Base-by-base conservation (phyloP, 2,888 invertebrate genomes). In the Leptopilina myrica region DNA sequence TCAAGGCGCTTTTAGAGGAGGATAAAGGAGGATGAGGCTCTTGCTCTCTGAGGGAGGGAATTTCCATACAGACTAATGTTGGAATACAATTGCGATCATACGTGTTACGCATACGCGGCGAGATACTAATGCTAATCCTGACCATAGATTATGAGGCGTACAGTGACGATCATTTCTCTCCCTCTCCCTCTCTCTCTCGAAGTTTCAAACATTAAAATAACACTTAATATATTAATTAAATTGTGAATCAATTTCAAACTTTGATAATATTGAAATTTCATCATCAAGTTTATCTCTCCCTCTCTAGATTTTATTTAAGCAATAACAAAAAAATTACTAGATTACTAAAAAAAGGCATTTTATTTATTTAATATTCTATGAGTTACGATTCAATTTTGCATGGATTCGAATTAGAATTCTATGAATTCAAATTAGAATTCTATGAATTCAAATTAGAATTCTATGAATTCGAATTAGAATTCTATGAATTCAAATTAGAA, bases 141-240 rank as follows among this genome's bases (percentile, higher is more conserved):
- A 64, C 46, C 76, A 49, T 79, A 69, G 78, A 82, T 82, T 82
- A 82, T 78, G 78, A 82, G 76, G 77, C 69, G 64, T 53, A 66
- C 81, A 78, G 66, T 78, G 78, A 79, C 56, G 78, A 82, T 82
- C 79, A 78, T 79, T 20, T 14, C 26, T 26, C 33, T 20, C 40
- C 7, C 26, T 26, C 33, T 20, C 65, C 1, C 20, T 14, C 26
- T 26, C 33, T 20, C 65, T 20, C 20, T 20, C 20, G 1, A 40
- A 65, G 14, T 65, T 65, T 43, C n/a, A 11, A 14, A 33, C 6
- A 65, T 65, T 65, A 14, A 40, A 33, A 65, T 49, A 49, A 49
- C 49, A 49, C 9, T 49, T 49, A 49, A 49, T 49, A 49, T 11
- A 49, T 62, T 62, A 62, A 67, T 67, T 67, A 49, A 11, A 11